Percentiles rank a stretch among this genome's conserved stretches.
phyloP scores from a whole-genome alignment of 2,888 invertebrate genomes.

The Zaprionus bogoriensis region DNA sequence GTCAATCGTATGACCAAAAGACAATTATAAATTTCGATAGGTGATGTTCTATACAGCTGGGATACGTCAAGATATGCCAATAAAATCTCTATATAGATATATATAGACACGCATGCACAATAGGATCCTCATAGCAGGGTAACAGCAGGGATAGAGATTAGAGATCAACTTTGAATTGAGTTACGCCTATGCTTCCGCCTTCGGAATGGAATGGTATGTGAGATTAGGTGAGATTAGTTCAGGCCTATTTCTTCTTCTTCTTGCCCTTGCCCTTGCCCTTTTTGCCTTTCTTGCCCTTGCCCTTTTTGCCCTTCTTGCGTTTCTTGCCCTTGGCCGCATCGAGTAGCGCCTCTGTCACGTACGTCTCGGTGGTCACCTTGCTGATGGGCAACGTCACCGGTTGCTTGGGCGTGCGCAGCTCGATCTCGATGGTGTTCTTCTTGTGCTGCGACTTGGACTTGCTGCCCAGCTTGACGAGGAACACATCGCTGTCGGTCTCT shows the following conservation, averaged over 20 bases:
- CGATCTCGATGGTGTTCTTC: constrained; percentile 87
- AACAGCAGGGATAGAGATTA: too few species aligned
- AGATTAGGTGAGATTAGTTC: neutral
- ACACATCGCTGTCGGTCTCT: constrained; percentile 88
- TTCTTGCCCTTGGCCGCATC: constrained; percentile 40
- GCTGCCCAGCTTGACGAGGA: constrained; percentile 89
- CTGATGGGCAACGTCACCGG: constrained; percentile 85
- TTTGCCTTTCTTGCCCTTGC: constrained; percentile 38
- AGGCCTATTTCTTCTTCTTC: constrained; percentile 23
- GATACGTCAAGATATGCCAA: neutral
- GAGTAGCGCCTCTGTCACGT: constrained; percentile 85
- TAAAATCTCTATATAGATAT: too few species aligned
- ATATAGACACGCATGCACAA: too few species aligned
- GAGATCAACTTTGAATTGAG: too few species aligned
- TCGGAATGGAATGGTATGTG: neutral
- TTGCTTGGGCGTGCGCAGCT: constrained; percentile 89
- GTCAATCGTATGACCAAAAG: too few species aligned
- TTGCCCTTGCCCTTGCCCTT: constrained; percentile 24
- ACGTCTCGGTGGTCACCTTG: constrained; percentile 87
- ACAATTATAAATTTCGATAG: constrained; percentile 21
- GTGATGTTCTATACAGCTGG: neutral
- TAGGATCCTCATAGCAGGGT: neutral
- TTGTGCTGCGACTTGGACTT: constrained; percentile 88
- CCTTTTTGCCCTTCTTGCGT: constrained; percentile 44
- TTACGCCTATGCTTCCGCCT: too few species aligned